A percentile compares a stretch with the other conserved stretches of the same genome.
These are phyloP conservation scores for Lepidurus couesii DNA, from an alignment of 1,140 invertebrate genomes.

Conservation along the genomic window DNA sequence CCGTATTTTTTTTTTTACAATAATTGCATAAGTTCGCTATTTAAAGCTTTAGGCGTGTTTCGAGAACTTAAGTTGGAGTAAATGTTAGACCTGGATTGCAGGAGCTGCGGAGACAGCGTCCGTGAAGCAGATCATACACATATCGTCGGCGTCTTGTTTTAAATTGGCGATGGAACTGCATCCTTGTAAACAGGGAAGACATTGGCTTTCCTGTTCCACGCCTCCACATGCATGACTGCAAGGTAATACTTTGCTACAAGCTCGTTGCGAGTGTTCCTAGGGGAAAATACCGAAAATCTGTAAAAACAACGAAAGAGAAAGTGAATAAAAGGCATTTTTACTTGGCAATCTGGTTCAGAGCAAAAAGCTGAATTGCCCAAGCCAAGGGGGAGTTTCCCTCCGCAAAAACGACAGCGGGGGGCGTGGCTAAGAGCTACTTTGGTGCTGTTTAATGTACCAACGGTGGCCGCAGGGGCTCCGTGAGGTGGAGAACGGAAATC, in stretches of 20 bases:
- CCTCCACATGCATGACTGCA: slow-evolving; percentile 94
- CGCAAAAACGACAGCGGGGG: slow-evolving; percentile 1
- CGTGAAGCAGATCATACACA: slow-evolving; percentile 99
- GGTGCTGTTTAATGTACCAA: slow-evolving; percentile 5
- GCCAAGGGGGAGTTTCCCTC: neutral
- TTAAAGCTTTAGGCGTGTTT: neutral
- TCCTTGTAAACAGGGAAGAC: slow-evolving; percentile 78
- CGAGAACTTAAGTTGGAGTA: neutral
- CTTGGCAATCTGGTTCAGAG: slow-evolving; percentile 15
- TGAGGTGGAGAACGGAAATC: slow-evolving; percentile 66
- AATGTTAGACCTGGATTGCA: slow-evolving; percentile 65
- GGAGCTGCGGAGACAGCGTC: slow-evolving; percentile 91
- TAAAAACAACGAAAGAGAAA: neutral
- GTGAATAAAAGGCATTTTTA: neutral
- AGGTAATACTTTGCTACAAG: slow-evolving; percentile 71
- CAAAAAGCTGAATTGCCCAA: slow-evolving; percentile 25
- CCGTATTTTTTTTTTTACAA: neutral
- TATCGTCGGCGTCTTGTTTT: slow-evolving; percentile 93
- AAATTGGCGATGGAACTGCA: slow-evolving; percentile 50
- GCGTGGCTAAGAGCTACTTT: slow-evolving; percentile 23
- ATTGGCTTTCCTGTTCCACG: slow-evolving; percentile 70
- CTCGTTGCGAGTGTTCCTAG: slow-evolving; percentile 74
- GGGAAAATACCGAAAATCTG: neutral
- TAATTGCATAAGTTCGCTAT: neutral
- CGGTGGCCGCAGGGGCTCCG: slow-evolving; percentile 52